phyloP scores from a whole-genome alignment of 2,797 vertebrate species.

The Chiroxiphia lanceolata region DNA sequence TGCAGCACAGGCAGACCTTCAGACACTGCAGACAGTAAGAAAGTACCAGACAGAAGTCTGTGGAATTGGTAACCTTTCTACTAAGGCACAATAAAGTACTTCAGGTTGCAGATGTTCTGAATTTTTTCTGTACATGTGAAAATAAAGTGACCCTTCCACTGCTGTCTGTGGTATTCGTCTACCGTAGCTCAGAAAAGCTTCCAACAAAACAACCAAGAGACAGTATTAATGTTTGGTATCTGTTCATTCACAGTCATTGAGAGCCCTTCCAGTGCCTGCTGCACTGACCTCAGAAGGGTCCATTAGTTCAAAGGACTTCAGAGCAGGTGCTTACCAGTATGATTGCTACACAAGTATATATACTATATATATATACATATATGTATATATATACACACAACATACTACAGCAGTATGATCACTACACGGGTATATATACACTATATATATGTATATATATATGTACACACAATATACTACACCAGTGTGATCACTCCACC shows the following conservation, averaged over 20 bases:
- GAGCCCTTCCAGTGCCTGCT: neutral
- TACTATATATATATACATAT: too few species aligned
- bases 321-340: neutral
- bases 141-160: neutral
- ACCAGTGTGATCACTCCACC: neutral
- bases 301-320: neutral
- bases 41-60: neutral
- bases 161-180: neutral
- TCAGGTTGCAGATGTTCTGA: neutral
- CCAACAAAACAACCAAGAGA: neutral
- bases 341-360: neutral
- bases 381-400: neutral
- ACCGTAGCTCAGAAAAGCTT: neutral
- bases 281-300: neutral
- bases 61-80: neutral
- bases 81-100: neutral
- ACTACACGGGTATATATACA: neutral
- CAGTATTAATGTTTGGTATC: fast-evolving
- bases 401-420: neutral
- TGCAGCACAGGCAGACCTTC: neutral
- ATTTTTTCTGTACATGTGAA: neutral
- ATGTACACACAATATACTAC: neutral
- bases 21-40: neutral
- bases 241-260: fast-evolving
- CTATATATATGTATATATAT: neutral